Evolutionary conservation across 2,888 invertebrate species (phyloP), one percentile per base, ranked within the genome.

Genomic region (Cryptocheilus praepositus): DNA sequence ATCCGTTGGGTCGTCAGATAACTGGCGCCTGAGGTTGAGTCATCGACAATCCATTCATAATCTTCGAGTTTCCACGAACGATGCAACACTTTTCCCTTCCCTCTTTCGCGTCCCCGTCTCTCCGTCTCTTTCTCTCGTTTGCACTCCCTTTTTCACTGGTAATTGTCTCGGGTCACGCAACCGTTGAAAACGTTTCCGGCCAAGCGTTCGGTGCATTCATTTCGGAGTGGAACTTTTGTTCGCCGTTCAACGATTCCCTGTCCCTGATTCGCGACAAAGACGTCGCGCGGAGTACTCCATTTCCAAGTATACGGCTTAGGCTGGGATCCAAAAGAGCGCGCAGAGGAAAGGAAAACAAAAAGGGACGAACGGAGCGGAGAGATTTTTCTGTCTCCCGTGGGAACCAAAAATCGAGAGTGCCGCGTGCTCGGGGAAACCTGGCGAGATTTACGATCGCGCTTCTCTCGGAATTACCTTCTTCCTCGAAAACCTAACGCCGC

Each of bases 391-490:
- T 46, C 46, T 16, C 46, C n/a, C n/a, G 49, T 7, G 49, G 5
- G 49, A 49, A 18, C 49, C 49, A 49, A 49, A 49, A 49, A 49
- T 49, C 49, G 49, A 49, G 49, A 49, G 49, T 49, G 49, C 18
- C 8, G 3, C 11, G 49, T 16, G 16, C 18, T 7, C 16, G 3
- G 49, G 49, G 1, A 49, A n/a, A 49, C 16, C 49, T 13, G 18
- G 7, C 49, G 49, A 49, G 49, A 49, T 49, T 49, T 49, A 49
- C 18, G 49, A 49, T 49, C 16, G 49, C 13, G 49, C 49, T n/a
- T 49, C 49, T 49, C 11, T 8, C 18, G 16, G 49, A 49, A 49
- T 49, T 49, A n/a, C 16, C 49, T 49, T n/a, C 49, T 36, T 36
- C 36, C 36, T 36, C 36, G 36, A 7, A 36, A 36, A 36, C 13